Base-by-base conservation (phyloP, 1,140 invertebrate genomes). In the Ostrea denselamellosa region DNA sequence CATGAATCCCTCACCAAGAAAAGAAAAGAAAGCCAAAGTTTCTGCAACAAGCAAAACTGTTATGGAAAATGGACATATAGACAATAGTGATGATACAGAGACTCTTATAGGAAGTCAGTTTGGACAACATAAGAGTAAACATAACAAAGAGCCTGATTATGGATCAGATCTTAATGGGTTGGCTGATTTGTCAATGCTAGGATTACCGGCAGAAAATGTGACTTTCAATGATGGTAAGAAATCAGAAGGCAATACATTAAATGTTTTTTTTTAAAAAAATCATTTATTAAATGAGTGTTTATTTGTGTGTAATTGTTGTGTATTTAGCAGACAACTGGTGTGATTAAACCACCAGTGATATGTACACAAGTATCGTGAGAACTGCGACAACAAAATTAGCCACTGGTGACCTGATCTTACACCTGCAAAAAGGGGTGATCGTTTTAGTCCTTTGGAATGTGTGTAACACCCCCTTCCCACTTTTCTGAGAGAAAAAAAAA, bases 101-200 rank as follows among this genome's bases (percentile, higher is more conserved):
- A 91, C 91, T 34, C 86, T 91, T 65, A 90, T 91, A 87, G 91
- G 91, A 84, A 90, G 90, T 83, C 90, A 90, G 87, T 91, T 90
- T 82, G 90, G 90, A 53, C 87, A 87, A 83, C 51, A 85, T 71
- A 89, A 88, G 87, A 62, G 83, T 14, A 90, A 89, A 89, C 89
- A 82, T 52, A 86, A 88, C 51, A 90, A 89, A 44, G 91, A 91
- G 22, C 84, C 56, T 51, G 89, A 89, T 22, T 83, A 83, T 34
- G 17, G 87, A 22, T 85, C 88, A 0, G 87, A 88, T 53, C 87
- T 89, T 51, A 90, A 90, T 81, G 88, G 90, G 77, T 62, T 90
- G 25, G 54, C 90, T 51, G 88, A 85, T 82, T 86, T 90, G 71
- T 85, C 90, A 5, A 77, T 83, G 8, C 58, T 90, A 12, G 89